phyloP scores from a whole-genome alignment of 1,140 invertebrate genomes.

The Temnothorax nylanderi region DNA sequence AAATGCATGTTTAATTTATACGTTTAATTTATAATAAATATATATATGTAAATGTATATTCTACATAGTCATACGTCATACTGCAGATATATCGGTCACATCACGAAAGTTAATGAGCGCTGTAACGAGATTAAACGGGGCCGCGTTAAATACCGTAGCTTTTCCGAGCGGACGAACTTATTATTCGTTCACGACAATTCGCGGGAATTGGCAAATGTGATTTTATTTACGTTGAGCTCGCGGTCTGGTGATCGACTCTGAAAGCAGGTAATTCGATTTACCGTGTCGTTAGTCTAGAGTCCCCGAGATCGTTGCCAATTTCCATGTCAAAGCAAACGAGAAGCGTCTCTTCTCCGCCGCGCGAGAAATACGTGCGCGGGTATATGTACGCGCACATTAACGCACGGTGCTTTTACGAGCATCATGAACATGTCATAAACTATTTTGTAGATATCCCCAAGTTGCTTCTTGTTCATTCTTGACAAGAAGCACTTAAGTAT shows the following conservation, averaged over 20 bases:
- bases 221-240: conserved; percentile 35
- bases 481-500: not conserved
- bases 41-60: no score
- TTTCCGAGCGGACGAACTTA: not conserved
- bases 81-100: not conserved
- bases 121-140: not conserved
- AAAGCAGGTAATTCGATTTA: conserved; percentile 71
- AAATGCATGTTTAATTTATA: not conserved
- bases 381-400: not conserved
- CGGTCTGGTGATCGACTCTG: conserved; percentile 57
- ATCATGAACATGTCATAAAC: not conserved
- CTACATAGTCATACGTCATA: not conserved
- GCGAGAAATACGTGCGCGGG: not conserved
- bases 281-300: conserved; percentile 72
- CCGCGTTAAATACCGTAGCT: not conserved
- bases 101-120: not conserved
- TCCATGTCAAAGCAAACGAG: conserved; percentile 72
- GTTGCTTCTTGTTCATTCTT: not conserved
- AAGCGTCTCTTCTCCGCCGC: not conserved
- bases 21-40: no score
- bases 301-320: conserved; percentile 69
- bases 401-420: not conserved
- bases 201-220: conserved; percentile 1
- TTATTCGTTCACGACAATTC: not conserved
- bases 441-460: not conserved